Base-by-base conservation (phyloP, 2,888 invertebrate species). In the Drosophila antonietae region DNA sequence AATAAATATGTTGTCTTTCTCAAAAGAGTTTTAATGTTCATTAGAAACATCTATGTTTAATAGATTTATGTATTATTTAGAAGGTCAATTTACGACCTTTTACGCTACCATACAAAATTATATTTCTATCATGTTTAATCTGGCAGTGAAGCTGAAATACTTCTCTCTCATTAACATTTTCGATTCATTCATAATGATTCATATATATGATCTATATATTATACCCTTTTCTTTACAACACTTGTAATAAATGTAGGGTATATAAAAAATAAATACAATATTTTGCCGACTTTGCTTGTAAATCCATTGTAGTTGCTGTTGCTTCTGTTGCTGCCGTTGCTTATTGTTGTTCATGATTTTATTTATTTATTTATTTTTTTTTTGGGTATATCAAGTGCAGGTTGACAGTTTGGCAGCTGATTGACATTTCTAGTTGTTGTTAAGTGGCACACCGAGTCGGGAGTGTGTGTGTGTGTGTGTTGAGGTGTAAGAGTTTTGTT, bases 351-450 rank as follows among this genome's bases (percentile, higher is more conserved):
- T 44, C 60, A 35, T 33, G 33, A 12, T 61, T 37, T 14, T 14
- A 5, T 12, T 12, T 35, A 4, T 2, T 35, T 35, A 2, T 35
- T 12, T 12, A 2, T 35, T 35, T 12, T 14, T 37, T 78, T 77
- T 61, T 60, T 60, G 81, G 73, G 55, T 78, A 78, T 72, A 78
- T 81, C 81, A 78, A 78, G 77, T 83, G 80, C 76, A 82, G 75
- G 61, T 68, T 85, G 83, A 83, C 90, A 83, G 90, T 71, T 73
- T 90, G 83, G 60, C 79, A 79, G 68, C 69, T 83, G 86, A 86
- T 90, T 90, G 86, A 84, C 86, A 89, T 89, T 89, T 86, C 89
- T 85, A 87, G 85, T 90, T 89, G 81, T 72, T 76, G 70, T 79
- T 88, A 86, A 86, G 90, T 86, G 90, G 90, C 85, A 84, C 89